Evolutionary conservation across 2,888 invertebrate species (phyloP), one percentile per base, ranked within the genome.

Genomic region (Lasioglossum malachurum): DNA sequence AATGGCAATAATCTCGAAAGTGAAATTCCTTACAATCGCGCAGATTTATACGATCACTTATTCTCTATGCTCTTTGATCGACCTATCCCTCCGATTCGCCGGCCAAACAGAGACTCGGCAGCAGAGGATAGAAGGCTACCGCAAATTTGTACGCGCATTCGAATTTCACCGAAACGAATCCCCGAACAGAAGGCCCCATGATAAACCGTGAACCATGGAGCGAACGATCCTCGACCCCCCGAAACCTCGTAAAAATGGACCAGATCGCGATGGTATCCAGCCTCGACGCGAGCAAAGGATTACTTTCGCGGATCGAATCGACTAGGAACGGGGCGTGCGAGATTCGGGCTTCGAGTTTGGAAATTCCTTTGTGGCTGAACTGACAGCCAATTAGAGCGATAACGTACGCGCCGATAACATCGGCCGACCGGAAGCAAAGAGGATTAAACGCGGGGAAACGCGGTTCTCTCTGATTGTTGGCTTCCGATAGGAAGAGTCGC

Each of bases 341-440:
- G 16, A 5, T 60, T 27, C 27, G 72, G 67, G 76, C 80, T 87
- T 87, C 78, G 75, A 75, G 79, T 80, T 75, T 86, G 73, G 64
- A 84, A 83, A 88, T 86, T 88, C 88, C 82, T 83, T 81, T 84
- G 84, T 73, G 53, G 38, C 73, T 67, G 71, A 82, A 82, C 78
- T 73, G 84, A 84, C 82, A 83, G 74, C 81, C 88, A 89, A 88
- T 89, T 87, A 88, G 80, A 77, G 72, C 75, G 80, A 88, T 80
- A 79, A 78, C 79, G 78, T 86, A 75, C 53, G 60, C 76, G 57
- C 38, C 49, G 78, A 75, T 73, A 80, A 49, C 71, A 72, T 23
- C 35, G 69, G 12, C 44, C n/a, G 31, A 46, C 78, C 78, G 77
- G 53, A 75, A 80, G 64, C 23, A 81, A 83, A 86, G 85, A 81